Percentiles rank a stretch among this genome's conserved stretches.
Conservation (phyloP, 2,797 vertebrate genomes). For the Potorous gilbertii region DNA sequence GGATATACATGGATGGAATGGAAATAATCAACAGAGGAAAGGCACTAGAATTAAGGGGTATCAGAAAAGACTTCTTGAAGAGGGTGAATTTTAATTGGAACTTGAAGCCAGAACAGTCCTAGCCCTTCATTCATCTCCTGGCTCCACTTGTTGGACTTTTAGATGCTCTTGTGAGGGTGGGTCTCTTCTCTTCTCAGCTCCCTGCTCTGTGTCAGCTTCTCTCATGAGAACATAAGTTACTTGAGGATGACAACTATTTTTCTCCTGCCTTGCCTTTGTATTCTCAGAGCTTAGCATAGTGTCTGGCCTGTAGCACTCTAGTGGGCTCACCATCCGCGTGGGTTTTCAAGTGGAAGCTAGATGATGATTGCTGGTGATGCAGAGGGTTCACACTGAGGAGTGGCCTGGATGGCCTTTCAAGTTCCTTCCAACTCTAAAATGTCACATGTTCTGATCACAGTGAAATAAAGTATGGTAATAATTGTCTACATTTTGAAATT, state of each 20-base stretch:
- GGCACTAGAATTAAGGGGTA: no score
- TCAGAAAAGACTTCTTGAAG: neutral
- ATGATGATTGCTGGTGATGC: neutral
- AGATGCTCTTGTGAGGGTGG: neutral
- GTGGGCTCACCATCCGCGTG: neutral
- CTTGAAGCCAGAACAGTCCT: neutral
- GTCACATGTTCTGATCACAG: neutral
- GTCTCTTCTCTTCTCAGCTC: neutral
- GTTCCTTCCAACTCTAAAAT: neutral
- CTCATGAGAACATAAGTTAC: constrained; percentile 11
- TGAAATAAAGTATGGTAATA: neutral
- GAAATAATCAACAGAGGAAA: no score
- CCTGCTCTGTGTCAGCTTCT: neutral
- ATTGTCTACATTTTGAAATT: neutral
- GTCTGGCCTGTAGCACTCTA: neutral
- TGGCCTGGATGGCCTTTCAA: neutral
- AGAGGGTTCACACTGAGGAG: neutral
- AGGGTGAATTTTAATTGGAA: neutral
- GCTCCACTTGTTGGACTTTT: neutral
- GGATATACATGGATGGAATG: no score
- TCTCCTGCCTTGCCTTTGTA: neutral
- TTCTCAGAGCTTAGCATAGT: neutral
- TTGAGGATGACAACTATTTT: neutral
- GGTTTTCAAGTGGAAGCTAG: neutral
- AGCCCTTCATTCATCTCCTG: neutral